phyloP scores from a whole-genome alignment of 2,113 vertebrate species.

The Coreoperca whiteheadi region DNA sequence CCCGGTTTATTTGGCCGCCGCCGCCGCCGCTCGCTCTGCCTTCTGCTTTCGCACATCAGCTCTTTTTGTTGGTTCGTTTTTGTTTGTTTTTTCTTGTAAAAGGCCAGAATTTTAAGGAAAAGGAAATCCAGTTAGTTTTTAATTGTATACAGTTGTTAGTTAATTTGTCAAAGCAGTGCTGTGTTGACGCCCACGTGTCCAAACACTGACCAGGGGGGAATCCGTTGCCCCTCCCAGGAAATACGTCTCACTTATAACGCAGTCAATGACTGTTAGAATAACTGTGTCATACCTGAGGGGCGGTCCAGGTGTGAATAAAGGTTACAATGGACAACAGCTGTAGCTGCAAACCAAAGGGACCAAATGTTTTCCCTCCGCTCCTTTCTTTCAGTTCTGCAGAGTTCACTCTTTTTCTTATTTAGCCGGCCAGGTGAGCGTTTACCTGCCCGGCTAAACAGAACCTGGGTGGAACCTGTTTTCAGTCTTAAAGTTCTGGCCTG shows the following conservation, averaged over 20 bases:
- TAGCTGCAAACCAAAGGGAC: slow-evolving; percentile 3
- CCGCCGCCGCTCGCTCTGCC: slow-evolving; percentile 16
- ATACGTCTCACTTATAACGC: neutral
- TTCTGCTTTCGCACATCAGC: slow-evolving; percentile 23
- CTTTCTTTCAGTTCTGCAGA: neutral
- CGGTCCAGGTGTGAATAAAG: neutral
- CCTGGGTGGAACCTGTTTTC: neutral
- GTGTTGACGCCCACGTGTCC: neutral
- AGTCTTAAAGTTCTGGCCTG: slow-evolving; percentile 41
- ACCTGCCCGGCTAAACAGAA: slow-evolving; percentile 1
- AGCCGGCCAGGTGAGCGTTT: neutral
- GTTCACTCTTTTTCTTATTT: neutral
- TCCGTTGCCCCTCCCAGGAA: too few species aligned
- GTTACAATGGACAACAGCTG: neutral
- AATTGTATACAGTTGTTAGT: neutral
- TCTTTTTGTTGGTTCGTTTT: neutral
- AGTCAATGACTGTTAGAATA: neutral
- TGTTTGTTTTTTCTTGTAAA: slow-evolving; percentile 29
- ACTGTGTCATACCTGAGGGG: neutral
- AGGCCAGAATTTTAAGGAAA: slow-evolving; percentile 64
- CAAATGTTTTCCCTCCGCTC: slow-evolving; percentile 12
- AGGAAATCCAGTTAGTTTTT: neutral
- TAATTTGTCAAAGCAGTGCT: neutral
- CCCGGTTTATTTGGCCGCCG: neutral
- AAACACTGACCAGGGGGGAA: too few species aligned